Base-by-base conservation (phyloP, 2,797 vertebrate genomes). In the Margarornis squamiger region DNA sequence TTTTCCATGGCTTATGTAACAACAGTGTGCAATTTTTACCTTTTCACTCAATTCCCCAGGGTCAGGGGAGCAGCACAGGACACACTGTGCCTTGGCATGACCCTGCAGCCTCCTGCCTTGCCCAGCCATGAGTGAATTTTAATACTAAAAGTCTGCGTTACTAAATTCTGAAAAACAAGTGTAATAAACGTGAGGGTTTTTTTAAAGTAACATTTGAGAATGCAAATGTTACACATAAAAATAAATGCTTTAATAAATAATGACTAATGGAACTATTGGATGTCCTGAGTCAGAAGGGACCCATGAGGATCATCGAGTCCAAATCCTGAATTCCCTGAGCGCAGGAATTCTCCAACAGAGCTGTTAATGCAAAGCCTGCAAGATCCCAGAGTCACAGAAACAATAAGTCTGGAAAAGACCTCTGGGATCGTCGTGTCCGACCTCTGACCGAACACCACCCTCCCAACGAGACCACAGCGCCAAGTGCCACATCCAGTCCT, bases 131-230 rank as follows among this genome's bases (percentile, higher is more conserved):
- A 4, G 10, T 0, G 1, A 8, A 4, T 32, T 57, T 63, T 11
- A 43, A n/a, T 1, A 10, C 6, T 14, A 46, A 26, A 67, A 68
- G 12, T 1, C 13, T 2, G 6, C 9, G 27, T 23, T 14, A 2
- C 2, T 30, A 0, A 43, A 14, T n/a, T 3, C 9, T 6, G 17
- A 46, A 2, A 8, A 17, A 2, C 0, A 51, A 51, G 15, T 4
- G 2, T 0, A 9, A 29, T 2, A 32, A 43, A 32, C 0, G 4
- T 2, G 2, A 4, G 0, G 0, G 3, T 3, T 49, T 41, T 18
- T 9, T 0, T 6, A 5, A 49, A 45, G 9, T 0, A 19, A 6
- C 7, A 4, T 6, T 18, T 10, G 14, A 65, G n/a, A 63, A 27
- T 0, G 9, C 2, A 6, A 54, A 18, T 0, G 5, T 5, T 65